Evolutionary conservation across 2,797 vertebrate species (phyloP).

Genomic region (Aeoliscus strigatus): DNA sequence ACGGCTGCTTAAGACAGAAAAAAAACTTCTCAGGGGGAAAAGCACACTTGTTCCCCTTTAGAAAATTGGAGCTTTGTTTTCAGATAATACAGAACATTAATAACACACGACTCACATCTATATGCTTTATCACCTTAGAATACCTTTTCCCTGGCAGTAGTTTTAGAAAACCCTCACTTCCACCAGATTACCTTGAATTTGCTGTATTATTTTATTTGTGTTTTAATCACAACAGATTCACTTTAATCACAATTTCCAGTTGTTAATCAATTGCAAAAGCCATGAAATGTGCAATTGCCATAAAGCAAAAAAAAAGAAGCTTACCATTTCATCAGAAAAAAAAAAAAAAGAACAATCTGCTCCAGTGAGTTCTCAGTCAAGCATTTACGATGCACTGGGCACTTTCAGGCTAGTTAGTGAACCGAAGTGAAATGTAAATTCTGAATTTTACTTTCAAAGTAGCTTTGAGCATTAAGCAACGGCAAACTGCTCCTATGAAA

Average conservation of each 20-base stretch:
- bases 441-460: slow-evolving; percentile 61
- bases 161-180: neutral
- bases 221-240: neutral
- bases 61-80: too few species aligned
- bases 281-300: slow-evolving; percentile 1
- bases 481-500: slow-evolving; percentile 55
- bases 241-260: too few species aligned
- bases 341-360: slow-evolving; percentile 4
- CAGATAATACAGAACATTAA: too few species aligned
- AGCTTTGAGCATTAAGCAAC: slow-evolving; percentile 53
- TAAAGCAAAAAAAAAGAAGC: slow-evolving; percentile 13
- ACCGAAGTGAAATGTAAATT: slow-evolving; percentile 53
- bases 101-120: slow-evolving; percentile 5
- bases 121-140: too few species aligned
- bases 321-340: slow-evolving; percentile 7
- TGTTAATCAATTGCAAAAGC: neutral
- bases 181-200: neutral
- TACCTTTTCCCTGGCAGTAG: neutral
- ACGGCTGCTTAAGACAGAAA: too few species aligned
- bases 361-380: slow-evolving; percentile 7
- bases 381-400: slow-evolving; percentile 14
- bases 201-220: neutral
- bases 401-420: slow-evolving; percentile 23
- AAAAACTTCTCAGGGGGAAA: too few species aligned
- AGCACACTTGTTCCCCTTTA: too few species aligned